Evolutionary conservation across 2,888 invertebrate genomes (phyloP), one percentile per base, ranked within the genome.

Genomic region (Parelbella ahira): DNA sequence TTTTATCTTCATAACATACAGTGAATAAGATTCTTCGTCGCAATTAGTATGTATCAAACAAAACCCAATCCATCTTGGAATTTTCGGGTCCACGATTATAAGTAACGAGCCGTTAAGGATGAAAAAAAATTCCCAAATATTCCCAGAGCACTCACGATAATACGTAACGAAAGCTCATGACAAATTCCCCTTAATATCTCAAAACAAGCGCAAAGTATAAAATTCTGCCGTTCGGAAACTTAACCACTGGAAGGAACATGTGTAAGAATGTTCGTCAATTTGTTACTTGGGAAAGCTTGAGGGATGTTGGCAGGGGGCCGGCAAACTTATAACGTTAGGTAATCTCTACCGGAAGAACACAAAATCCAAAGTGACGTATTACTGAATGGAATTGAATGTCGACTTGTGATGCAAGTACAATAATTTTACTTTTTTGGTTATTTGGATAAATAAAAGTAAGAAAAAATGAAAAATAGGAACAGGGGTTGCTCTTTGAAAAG

Each of bases 181-280:
- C 55, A 59, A 62, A 68, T 69, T 60, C 52, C 18, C 38, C 50
- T 56, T 55, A 51, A 67, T 69, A 63, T 59, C 51, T 73, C 66
- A 66, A 50, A 60, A 60, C 54, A 56, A 56, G 54, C 49, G 45
- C 43, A 48, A 55, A 58, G 60, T 64, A 60, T 62, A 56, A 62
- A 60, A 61, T 59, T 60, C 43, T 8, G 23, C 38, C 34, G 37
- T 49, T 47, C 52, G 49, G 39, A 53, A 63, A 61, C 56, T 56
- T 56, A 54, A 54, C 56, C 51, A 53, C 54, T 58, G 53, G 52
- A 55, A 59, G 62, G 54, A 63, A 59, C 64, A 71, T 68, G 67
- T 75, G 73, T 63, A 60, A 59, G 63, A 71, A 69, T 76, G 77
- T 76, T 75, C 68, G 66, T 63, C 76, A 74, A 78, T 78, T 78